Percentiles rank a stretch among this genome's conserved stretches.
These are phyloP conservation scores for Pristionchus mayeri DNA, from an alignment of 2,888 invertebrate genomes.

Conservation along the genomic window DNA sequence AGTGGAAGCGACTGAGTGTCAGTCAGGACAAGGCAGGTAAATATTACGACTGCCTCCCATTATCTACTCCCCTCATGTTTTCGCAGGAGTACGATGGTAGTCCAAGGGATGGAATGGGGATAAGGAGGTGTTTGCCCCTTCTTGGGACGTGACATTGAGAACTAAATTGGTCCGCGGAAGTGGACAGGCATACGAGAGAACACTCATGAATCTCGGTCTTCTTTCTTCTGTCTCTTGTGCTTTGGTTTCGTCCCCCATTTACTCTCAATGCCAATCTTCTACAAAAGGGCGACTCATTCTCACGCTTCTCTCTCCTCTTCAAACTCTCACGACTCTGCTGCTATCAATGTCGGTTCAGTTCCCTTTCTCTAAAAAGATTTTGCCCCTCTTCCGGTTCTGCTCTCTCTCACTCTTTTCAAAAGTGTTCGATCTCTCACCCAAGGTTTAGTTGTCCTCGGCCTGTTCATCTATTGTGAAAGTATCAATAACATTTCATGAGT, in stretches of 20 bases:
- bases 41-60: background rate
- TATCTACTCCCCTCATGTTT: background rate
- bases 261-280: conserved; percentile 15
- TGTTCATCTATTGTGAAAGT: conserved; percentile 1
- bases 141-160: background rate
- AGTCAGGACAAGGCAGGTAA: conserved; percentile 4
- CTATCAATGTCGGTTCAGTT: background rate
- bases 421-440: background rate
- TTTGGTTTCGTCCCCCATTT: background rate
- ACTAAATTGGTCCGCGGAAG: background rate
- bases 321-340: background rate
- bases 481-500: too few relatives aligned
- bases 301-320: background rate
- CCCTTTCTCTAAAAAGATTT: conserved; percentile 7
- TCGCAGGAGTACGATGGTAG: background rate
- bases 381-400: background rate
- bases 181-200: background rate
- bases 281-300: conserved; percentile 8
- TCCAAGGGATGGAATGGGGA: background rate
- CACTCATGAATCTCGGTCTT: background rate
- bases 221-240: background rate
- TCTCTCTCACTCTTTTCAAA: too few relatives aligned
- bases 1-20: background rate
- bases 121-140: background rate
- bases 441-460: background rate